These are phyloP conservation scores for Pelmatolapia mariae DNA, from an alignment of 2,113 vertebrate species.

Conservation along the genomic window DNA sequence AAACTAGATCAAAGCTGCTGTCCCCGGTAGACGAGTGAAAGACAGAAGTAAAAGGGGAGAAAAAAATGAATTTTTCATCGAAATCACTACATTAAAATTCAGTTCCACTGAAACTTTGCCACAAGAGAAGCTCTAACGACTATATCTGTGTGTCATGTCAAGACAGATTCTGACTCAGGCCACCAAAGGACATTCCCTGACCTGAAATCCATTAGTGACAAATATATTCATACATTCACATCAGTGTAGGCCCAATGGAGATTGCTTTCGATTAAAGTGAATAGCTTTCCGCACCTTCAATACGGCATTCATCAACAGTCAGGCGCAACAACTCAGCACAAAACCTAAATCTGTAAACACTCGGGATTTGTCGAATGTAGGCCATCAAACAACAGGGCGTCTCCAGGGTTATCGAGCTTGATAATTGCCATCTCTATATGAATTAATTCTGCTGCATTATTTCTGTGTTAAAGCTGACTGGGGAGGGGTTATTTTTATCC, in stretches of 20 bases:
- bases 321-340: background rate
- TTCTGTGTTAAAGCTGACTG: conserved; percentile 18
- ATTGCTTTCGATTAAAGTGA: background rate
- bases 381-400: conserved; percentile 16
- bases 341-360: conserved; percentile 27
- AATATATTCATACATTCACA: background rate
- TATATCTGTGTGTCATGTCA: conserved; percentile 2
- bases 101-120: conserved; percentile 15
- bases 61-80: conserved; percentile 41
- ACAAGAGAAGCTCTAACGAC: background rate
- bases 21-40: conserved; percentile 23
- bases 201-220: conserved; percentile 14
- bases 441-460: conserved; percentile 46
- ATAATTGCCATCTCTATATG: conserved; percentile 31
- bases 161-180: background rate
- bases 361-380: conserved; percentile 20
- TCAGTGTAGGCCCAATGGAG: background rate
- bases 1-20: conserved; percentile 54
- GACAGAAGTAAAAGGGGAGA: background rate
- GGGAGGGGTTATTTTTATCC: background rate
- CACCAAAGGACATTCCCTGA: background rate
- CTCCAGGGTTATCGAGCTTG: conserved; percentile 7
- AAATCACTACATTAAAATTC: conserved; percentile 43
- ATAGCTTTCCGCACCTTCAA: background rate
- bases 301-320: background rate